Evolutionary conservation across 2,888 invertebrate species (phyloP), one percentile per base, ranked within the genome.

Genomic region (Athalia rosae): DNA sequence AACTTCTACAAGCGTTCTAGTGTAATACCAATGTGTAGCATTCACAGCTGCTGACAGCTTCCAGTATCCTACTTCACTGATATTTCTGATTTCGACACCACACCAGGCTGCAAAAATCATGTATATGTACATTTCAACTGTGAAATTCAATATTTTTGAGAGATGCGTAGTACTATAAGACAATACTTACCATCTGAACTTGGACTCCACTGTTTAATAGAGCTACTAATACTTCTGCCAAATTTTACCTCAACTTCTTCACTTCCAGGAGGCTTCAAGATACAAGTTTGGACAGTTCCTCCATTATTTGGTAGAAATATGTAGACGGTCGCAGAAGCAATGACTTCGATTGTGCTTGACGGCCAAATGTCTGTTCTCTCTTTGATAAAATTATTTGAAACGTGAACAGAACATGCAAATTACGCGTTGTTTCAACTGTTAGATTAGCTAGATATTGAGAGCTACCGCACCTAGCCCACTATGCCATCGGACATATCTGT

Each of bases 1-100:
- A 9, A 48, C 28, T 4, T 48, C 47, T 3, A 77, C 11, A n/a
- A 67, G 56, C 3, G 48, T 28, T 45, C 50, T 47, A 41, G 66
- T 66, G 76, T 77, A 77, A 77, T 77, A 77, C n/a, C 28, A 59
- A 61, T 77, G 76, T 15, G 76, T 77, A n/a, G 63, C 11, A n/a
- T 77, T 77, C 5, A 61, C 48, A 15, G 76, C 58, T 53, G 76
- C 76, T n/a, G 50, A 59, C 56, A 77, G 13, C 56, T 77, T 66
- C 76, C 76, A 77, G 50, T 77, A 67, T 66, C 76, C 76, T 3
- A 56, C 9, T 9, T 13, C 53, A n/a, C 4, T n/a, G 9, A 67
- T 76, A 13, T 66, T 48, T 9, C n/a, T 9, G 48, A 77, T 77
- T n/a, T 66, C 59, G n/a, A 67, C 59, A n/a, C 76, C 76, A 48